phyloP scores from a whole-genome alignment of 1,140 invertebrate genomes.

The Cydia pomonella region DNA sequence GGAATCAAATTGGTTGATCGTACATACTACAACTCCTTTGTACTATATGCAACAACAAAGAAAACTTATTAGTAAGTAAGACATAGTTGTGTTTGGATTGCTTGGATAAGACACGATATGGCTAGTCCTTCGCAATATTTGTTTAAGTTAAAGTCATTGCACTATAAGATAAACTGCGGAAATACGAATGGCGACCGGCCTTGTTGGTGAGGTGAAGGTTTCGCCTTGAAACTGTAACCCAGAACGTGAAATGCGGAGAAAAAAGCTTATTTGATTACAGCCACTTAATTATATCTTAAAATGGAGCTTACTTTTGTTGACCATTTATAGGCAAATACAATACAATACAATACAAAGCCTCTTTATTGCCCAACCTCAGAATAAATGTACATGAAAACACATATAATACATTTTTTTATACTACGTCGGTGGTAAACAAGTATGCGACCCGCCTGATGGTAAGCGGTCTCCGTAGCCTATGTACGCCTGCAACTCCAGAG shows the following conservation, averaged over 20 bases:
- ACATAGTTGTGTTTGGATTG: neutral
- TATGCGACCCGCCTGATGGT: too few relatives aligned
- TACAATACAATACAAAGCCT: too few relatives aligned
- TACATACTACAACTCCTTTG: neutral
- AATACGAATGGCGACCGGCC: slow-evolving; percentile 17
- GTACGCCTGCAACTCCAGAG: too few relatives aligned
- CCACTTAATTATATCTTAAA: too few relatives aligned
- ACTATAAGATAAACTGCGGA: slow-evolving; percentile 4
- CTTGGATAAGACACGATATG: neutral
- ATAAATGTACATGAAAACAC: too few relatives aligned
- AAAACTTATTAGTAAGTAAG: neutral
- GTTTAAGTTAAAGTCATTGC: neutral
- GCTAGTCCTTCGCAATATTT: slow-evolving; percentile 16
- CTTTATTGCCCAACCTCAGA: too few relatives aligned
- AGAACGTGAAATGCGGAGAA: slow-evolving; percentile 4
- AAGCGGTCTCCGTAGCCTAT: too few relatives aligned
- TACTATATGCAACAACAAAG: neutral
- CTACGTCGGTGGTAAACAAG: too few relatives aligned
- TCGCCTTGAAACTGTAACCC: slow-evolving; percentile 11
- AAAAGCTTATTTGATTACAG: neutral
- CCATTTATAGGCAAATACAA: neutral
- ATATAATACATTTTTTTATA: too few relatives aligned
- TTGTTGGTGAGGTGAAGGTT: slow-evolving; percentile 15
- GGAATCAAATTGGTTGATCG: too few relatives aligned
- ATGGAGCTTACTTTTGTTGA: neutral